Base-by-base conservation (phyloP, 2,797 vertebrate species). In the Muscicapa comitata region DNA sequence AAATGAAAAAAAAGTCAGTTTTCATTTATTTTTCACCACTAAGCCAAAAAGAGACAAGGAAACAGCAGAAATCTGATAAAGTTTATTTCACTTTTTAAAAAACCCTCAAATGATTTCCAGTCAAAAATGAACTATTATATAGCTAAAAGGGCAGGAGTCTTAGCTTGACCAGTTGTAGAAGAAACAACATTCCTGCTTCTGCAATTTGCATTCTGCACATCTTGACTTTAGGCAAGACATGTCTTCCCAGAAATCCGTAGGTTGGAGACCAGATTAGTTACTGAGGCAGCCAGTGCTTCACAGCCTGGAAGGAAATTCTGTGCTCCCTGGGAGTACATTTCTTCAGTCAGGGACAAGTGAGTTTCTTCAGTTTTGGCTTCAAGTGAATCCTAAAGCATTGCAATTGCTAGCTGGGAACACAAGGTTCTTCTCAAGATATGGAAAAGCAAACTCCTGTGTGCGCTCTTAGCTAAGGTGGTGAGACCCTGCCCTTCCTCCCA, bases 271-370 rank as follows among this genome's bases (percentile, higher is more conserved):
- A 84, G 45, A 25, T 38, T 13, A 4, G 19, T 53, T 68, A 54
- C n/a, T 10, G 38, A 65, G 40, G 4, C 28, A 75, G 10, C 15
- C 0, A 0, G 7, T 26, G 13, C 25, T 84, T 71, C 23, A 10
- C 3, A 21, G 11, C 31, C 25, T 47, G 20, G 15, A 78, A 43
- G 21, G 51, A 73, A 75, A 28, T 6, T 77, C 17, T 67, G 6
- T 53, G 33, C 3, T 57, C 15, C 21, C 26, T 37, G 14, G 14
- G 17, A 42, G 7, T 26, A 20, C 1, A 1, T 70, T 84, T 68
- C 62, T 62, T 51, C 53, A 48, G 7, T 62, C 26, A 37, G 13
- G 8, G 50, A 45, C 8, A 53, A 26, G 6, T 63, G 57, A 61
- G 4, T 25, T 65, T 78, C 26, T 23, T 51, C 61, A 4, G 7